phyloP scores from a whole-genome alignment of 2,113 vertebrate genomes.

The Pogonocichla stellata region DNA sequence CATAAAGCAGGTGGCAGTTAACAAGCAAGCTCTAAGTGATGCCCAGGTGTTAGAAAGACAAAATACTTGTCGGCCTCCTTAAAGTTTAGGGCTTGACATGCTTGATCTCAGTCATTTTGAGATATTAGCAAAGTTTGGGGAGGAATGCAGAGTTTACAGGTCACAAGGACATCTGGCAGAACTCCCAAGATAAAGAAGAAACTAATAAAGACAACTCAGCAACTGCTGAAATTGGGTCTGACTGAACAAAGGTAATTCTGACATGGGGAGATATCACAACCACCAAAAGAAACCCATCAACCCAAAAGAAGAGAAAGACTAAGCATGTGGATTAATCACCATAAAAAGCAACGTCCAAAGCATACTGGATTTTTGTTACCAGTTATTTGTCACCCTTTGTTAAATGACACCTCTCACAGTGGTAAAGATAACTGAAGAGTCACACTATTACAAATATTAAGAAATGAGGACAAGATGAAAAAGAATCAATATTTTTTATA shows the following conservation, averaged over 20 bases:
- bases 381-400: neutral
- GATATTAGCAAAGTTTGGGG: neutral
- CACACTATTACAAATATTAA: neutral
- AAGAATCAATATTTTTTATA: neutral
- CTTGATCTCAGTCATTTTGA: neutral
- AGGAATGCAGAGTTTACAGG: neutral
- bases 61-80: neutral
- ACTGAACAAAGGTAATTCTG: neutral
- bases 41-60: neutral
- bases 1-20: neutral
- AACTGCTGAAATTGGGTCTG: neutral
- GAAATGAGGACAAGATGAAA: neutral
- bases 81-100: neutral
- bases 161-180: neutral
- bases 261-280: neutral
- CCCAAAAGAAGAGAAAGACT: neutral
- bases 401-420: neutral
- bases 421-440: neutral
- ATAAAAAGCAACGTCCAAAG: neutral
- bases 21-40: neutral
- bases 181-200: neutral
- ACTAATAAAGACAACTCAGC: neutral
- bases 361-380: neutral
- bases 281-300: accelerated
- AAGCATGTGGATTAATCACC: neutral